A percentile compares a stretch with the other conserved stretches of the same genome.
These are phyloP conservation scores for Thripadectes ignobilis DNA, from an alignment of 2,797 vertebrate genomes.

Conservation along the genomic window DNA sequence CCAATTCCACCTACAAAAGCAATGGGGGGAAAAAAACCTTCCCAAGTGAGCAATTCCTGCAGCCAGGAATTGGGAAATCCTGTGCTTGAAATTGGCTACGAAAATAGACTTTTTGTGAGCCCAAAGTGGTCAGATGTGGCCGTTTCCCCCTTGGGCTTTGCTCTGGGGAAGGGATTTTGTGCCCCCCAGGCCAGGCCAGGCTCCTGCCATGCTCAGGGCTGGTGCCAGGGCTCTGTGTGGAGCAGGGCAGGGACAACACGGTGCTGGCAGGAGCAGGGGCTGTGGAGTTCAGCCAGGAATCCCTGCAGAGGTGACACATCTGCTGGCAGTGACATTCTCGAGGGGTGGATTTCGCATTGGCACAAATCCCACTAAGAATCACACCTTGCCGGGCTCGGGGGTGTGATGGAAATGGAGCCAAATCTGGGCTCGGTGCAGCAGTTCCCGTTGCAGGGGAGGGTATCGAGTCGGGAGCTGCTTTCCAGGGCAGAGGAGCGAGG, in stretches of 20 bases:
- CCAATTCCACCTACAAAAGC: rapidly evolving
- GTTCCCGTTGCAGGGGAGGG: not conserved
- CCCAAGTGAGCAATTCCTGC: rapidly evolving
- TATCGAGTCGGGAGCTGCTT: not conserved
- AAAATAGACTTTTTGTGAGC: rapidly evolving
- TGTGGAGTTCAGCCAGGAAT: not conserved
- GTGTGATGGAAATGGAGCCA: not conserved
- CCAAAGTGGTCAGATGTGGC: not conserved
- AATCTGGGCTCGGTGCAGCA: not conserved
- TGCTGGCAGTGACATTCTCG: not conserved
- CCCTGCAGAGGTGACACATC: not conserved
- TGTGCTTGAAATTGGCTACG: rapidly evolving
- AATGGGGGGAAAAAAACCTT: not conserved
- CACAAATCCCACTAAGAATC: not conserved
- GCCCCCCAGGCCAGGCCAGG: not conserved
- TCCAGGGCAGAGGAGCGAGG: rapidly evolving
- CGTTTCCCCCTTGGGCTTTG: rapidly evolving
- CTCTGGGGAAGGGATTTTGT: not conserved
- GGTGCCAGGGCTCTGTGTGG: not conserved
- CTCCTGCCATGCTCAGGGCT: not conserved
- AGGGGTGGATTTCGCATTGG: not conserved
- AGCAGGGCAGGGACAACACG: not conserved
- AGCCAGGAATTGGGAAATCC: not conserved
- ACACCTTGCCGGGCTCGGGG: not conserved
- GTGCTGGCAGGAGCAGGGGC: not conserved